These are phyloP conservation scores for Aleiodes testaceus DNA, from an alignment of 2,888 invertebrate species.

Conservation along the genomic window DNA sequence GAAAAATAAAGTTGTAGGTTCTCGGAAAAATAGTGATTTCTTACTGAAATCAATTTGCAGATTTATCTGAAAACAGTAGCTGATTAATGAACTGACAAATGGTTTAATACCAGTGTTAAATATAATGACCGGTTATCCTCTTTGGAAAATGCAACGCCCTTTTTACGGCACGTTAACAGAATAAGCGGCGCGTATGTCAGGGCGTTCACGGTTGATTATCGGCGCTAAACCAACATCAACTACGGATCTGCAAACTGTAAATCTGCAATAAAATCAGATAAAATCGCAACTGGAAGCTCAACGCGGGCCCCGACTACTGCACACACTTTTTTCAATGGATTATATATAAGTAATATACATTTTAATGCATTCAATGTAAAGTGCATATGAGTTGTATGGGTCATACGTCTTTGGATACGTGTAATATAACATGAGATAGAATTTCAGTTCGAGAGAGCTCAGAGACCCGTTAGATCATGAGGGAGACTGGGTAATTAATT, in stretches of 20 bases:
- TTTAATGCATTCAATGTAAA: constrained; percentile 30
- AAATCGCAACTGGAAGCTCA: constrained; percentile 57
- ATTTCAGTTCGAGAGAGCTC: constrained; percentile 48
- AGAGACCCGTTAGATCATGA: constrained; percentile 68
- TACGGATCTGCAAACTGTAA: constrained; percentile 52
- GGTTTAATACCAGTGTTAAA: constrained; percentile 1
- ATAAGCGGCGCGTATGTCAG: constrained; percentile 51
- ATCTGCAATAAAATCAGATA: constrained; percentile 61
- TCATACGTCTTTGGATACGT: constrained; percentile 33
- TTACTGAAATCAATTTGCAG: neutral
- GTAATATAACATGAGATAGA: constrained; percentile 19
- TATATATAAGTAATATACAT: constrained; percentile 27
- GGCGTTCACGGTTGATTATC: constrained; percentile 56
- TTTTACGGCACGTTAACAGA: constrained; percentile 49
- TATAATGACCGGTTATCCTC: constrained; percentile 25
- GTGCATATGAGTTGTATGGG: constrained; percentile 35
- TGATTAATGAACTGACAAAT: constrained; percentile 24
- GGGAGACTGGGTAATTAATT: constrained; percentile 71
- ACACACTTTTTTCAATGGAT: constrained; percentile 35
- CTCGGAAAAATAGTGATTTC: neutral
- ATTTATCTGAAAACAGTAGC: constrained; percentile 28
- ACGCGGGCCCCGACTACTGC: constrained; percentile 31
- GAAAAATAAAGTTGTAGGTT: neutral
- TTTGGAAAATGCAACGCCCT: constrained; percentile 29
- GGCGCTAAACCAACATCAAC: constrained; percentile 52